phyloP scores from a whole-genome alignment of 2,113 vertebrate species.

The Bubo scandiacus region DNA sequence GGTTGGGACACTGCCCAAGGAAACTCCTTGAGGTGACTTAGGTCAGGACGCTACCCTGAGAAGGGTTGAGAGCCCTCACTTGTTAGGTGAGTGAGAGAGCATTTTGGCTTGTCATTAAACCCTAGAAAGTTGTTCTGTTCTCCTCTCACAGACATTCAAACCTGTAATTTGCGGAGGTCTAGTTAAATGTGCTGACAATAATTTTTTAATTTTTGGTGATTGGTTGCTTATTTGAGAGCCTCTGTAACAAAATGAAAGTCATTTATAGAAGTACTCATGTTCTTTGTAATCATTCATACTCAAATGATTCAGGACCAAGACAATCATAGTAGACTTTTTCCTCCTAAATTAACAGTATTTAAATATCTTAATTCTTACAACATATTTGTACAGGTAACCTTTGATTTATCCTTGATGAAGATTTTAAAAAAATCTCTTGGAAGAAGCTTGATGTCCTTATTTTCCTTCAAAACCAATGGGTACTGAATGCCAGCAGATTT shows the following conservation, averaged over 20 bases:
- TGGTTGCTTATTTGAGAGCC: too few species aligned
- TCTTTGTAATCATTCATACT: not conserved
- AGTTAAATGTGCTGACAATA: too few species aligned
- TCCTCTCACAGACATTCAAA: too few species aligned
- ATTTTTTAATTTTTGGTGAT: too few species aligned
- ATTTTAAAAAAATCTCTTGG: not conserved
- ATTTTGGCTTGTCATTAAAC: too few species aligned
- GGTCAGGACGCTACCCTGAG: too few species aligned
- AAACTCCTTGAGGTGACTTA: too few species aligned
- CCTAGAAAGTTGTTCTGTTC: too few species aligned
- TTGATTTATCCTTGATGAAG: not conserved
- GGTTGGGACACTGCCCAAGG: too few species aligned
- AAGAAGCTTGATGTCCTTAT: not conserved
- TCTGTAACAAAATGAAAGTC: not conserved
- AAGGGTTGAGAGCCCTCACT: too few species aligned
- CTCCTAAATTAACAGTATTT: not conserved
- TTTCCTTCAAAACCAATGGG: not conserved
- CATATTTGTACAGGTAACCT: not conserved
- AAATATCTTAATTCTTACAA: not conserved
- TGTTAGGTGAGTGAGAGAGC: too few species aligned
- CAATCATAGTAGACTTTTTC: not conserved
- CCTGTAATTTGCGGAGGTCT: too few species aligned
- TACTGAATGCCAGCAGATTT: not conserved
- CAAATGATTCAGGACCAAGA: not conserved
- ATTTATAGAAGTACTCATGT: not conserved